Evolutionary conservation across 2,113 vertebrate species (phyloP).

Genomic region (Romanogobio albipinnatus): DNA sequence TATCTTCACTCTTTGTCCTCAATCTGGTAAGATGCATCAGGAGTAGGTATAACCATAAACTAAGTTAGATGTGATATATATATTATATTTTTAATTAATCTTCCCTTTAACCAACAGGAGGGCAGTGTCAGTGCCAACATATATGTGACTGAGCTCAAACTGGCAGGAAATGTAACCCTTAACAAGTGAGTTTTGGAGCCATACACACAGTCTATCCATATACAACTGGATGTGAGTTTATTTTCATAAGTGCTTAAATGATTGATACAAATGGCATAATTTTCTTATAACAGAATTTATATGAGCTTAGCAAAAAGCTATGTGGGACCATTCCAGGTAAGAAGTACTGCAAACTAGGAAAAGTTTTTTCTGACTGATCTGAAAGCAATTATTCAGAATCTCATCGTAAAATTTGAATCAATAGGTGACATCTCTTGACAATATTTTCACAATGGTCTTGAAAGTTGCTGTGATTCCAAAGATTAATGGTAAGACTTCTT

Average conservation of each 20-base stretch:
- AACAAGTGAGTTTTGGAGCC: slow-evolving; percentile 68
- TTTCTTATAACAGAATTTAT: slow-evolving; percentile 66
- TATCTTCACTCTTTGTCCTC: slow-evolving; percentile 73
- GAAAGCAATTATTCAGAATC: not conserved
- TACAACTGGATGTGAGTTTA: not conserved
- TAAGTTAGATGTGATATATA: not conserved
- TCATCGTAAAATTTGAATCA: not conserved
- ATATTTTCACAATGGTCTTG: slow-evolving; percentile 64
- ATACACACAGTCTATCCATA: not conserved
- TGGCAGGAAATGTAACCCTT: slow-evolving; percentile 68
- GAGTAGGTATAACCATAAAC: not conserved
- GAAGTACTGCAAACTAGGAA: not conserved
- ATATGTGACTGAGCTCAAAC: slow-evolving; percentile 61
- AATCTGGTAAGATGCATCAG: slow-evolving; percentile 67
- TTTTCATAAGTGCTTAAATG: not conserved
- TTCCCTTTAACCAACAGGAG: slow-evolving; percentile 57
- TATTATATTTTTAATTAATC: not conserved
- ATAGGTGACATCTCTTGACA: slow-evolving; percentile 69
- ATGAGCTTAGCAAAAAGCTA: slow-evolving; percentile 69
- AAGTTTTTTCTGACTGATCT: not conserved
- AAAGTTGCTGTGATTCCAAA: slow-evolving; percentile 67
- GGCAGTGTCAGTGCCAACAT: slow-evolving; percentile 65
- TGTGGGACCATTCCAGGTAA: slow-evolving; percentile 76
- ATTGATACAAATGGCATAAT: slow-evolving; percentile 34
- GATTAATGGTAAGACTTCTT: slow-evolving; percentile 69